Conservation (phyloP, 2,888 invertebrate species). For the Zele albiditarsus region DNA sequence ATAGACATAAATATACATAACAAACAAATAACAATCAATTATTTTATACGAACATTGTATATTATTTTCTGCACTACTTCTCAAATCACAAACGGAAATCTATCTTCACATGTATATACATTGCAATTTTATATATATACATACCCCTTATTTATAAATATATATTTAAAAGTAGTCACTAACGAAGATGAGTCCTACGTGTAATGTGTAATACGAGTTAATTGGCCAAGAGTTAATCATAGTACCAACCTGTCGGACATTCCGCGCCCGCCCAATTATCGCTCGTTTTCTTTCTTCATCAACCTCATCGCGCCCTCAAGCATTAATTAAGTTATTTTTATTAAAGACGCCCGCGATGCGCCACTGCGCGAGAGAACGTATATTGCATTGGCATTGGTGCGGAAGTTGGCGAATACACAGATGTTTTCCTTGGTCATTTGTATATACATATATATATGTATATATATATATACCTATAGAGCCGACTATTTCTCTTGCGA, state of each 20-base stretch:
- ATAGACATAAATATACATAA: background rate
- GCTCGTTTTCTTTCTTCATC: conserved; percentile 41
- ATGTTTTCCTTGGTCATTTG: conserved; percentile 21
- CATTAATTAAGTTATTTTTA: conserved; percentile 69
- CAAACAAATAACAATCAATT: background rate
- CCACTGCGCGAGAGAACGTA: conserved; percentile 4
- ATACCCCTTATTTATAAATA: background rate
- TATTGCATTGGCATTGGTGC: conserved; percentile 19
- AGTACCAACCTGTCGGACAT: conserved; percentile 48
- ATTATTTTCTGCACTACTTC: background rate
- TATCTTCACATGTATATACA: background rate
- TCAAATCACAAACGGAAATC: background rate
- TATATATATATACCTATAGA: background rate
- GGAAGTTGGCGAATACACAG: conserved; percentile 40
- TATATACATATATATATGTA: background rate
- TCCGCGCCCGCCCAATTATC: conserved; percentile 61
- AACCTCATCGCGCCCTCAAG: conserved; percentile 44
- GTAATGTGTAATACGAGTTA: conserved; percentile 60
- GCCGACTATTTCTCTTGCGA: background rate
- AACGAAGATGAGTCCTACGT: conserved; percentile 11
- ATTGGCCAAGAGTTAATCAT: conserved; percentile 66
- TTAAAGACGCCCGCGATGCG: conserved; percentile 48
- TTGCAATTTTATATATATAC: background rate
- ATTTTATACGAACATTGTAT: background rate
- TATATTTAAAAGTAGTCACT: background rate